Percentiles rank a stretch among this genome's conserved stretches.
Evolutionary conservation across 1,140 invertebrate genomes (phyloP).

Genomic region (Dysdera silvatica): DNA sequence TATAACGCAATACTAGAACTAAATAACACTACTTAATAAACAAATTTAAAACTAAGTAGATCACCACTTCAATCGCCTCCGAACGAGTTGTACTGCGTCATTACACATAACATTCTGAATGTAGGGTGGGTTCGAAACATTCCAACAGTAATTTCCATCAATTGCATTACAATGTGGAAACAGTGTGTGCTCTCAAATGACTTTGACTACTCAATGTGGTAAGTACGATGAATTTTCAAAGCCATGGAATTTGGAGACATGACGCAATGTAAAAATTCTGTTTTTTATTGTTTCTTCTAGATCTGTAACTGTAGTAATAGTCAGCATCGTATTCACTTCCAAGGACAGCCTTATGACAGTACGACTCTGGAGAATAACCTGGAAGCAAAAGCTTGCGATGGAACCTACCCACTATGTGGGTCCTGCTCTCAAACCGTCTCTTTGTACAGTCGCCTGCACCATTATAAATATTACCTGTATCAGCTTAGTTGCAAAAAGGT

Average conservation of each 20-base stretch:
- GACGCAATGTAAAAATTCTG: not conserved
- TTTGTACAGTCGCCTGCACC: constrained; percentile 70
- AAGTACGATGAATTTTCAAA: too few relatives aligned
- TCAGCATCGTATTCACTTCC: constrained; percentile 59
- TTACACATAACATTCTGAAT: too few relatives aligned
- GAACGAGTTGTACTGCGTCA: too few relatives aligned
- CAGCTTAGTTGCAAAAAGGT: constrained; percentile 58
- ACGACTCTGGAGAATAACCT: constrained; percentile 56
- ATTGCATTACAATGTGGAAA: too few relatives aligned
- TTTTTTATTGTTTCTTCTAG: constrained; percentile 9
- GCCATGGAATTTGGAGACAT: not conserved
- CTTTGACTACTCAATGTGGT: too few relatives aligned
- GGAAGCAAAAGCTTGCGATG: constrained; percentile 1
- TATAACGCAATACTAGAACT: too few relatives aligned
- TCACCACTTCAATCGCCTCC: too few relatives aligned
- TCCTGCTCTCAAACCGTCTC: constrained; percentile 64
- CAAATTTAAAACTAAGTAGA: too few relatives aligned
- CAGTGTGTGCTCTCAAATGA: too few relatives aligned
- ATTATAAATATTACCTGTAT: constrained; percentile 80
- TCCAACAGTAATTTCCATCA: too few relatives aligned
- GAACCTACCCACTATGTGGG: constrained; percentile 49
- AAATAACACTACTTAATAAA: too few relatives aligned
- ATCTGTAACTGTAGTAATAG: constrained; percentile 46
- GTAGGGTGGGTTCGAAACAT: too few relatives aligned
- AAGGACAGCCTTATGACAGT: constrained; percentile 71